phyloP scores from a whole-genome alignment of 2,797 vertebrate species.

The Propithecus perrieri region DNA sequence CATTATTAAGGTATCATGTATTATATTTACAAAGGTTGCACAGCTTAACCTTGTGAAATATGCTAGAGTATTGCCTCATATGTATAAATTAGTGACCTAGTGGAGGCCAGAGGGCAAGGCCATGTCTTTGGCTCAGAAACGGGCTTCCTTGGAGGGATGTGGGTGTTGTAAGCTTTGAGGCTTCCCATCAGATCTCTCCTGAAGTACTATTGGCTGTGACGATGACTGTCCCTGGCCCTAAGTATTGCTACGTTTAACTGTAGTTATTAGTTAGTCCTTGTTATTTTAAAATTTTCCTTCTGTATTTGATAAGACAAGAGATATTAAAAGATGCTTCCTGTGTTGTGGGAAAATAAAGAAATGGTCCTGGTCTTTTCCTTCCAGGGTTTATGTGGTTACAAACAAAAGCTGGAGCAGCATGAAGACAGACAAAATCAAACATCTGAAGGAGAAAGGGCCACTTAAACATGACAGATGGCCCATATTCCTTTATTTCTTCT shows the following conservation, averaged over 20 bases:
- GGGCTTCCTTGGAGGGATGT: neutral
- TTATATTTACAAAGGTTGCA: neutral
- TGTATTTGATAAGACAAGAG: neutral
- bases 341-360: neutral
- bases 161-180: neutral
- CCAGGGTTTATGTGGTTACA: accelerated
- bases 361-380: neutral
- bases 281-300: neutral
- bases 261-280: neutral
- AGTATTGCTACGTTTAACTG: neutral
- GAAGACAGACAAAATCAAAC: neutral
- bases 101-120: neutral
- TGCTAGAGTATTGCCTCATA: neutral
- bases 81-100: neutral
- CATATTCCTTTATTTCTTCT: neutral
- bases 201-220: no score
- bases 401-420: neutral
- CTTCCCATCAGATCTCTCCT: neutral
- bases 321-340: neutral
- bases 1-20: neutral
- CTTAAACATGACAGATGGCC: neutral
- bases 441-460: neutral
- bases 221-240: neutral
- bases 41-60: neutral
- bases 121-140: neutral